Percentiles rank a stretch among this genome's conserved stretches.
phyloP scores from a whole-genome alignment of 2,888 invertebrate species.

The Ctenicera cuprea region DNA sequence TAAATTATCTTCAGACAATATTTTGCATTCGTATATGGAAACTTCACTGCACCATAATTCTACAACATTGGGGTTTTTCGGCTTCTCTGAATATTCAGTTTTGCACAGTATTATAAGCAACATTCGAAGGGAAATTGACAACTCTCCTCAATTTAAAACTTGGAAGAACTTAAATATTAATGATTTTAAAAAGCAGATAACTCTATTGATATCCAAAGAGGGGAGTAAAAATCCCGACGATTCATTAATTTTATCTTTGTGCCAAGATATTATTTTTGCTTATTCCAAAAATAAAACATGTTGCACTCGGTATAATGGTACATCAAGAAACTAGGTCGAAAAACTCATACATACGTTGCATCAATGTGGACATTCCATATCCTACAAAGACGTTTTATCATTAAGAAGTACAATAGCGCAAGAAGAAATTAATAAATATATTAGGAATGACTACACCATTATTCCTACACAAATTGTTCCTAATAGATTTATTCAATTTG shows the following conservation, averaged over 20 bases:
- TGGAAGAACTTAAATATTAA: background rate
- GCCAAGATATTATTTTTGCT: constrained; percentile 37
- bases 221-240: background rate
- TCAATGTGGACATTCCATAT: constrained; percentile 45
- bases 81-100: background rate
- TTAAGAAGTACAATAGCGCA: constrained; percentile 49
- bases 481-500: too few species aligned
- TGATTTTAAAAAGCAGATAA: background rate
- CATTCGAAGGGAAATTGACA: constrained; percentile 3
- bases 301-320: constrained; percentile 37
- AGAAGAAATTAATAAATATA: constrained; percentile 46
- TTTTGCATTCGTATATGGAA: background rate
- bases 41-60: background rate
- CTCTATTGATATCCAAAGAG: background rate
- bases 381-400: constrained; percentile 42
- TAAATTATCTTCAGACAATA: background rate
- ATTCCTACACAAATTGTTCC: too few species aligned
- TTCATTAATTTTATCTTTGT: constrained; percentile 13
- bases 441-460: too few species aligned
- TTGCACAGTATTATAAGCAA: background rate
- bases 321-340: constrained; percentile 47
- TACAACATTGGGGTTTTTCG: background rate
- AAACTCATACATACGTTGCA: constrained; percentile 41
- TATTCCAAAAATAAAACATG: constrained; percentile 35
- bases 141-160: background rate